Percentiles rank a stretch among this genome's conserved stretches.
These are phyloP conservation scores for Anthoscopus minutus DNA, from an alignment of 2,113 vertebrate genomes.

Conservation along the genomic window DNA sequence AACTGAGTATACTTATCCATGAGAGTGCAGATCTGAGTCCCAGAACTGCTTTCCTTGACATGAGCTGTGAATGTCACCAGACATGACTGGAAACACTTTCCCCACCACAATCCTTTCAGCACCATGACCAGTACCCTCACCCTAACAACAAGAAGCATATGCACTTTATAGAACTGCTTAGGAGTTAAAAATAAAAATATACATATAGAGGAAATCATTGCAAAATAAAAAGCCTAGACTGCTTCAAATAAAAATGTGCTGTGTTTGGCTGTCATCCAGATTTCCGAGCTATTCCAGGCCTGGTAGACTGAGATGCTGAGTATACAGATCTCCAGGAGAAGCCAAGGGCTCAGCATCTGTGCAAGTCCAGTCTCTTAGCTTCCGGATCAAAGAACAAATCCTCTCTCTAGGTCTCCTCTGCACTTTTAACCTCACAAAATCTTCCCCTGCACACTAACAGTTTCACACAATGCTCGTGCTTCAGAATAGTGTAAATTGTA, in stretches of 20 bases:
- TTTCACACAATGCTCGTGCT: background rate
- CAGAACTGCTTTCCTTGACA: background rate
- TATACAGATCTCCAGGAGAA: background rate
- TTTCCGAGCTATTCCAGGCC: constrained; percentile 2
- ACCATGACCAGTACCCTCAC: constrained; percentile 21
- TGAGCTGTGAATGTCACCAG: background rate
- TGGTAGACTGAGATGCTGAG: constrained; percentile 14
- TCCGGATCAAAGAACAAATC: constrained; percentile 36
- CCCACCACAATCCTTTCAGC: background rate
- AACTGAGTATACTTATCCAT: background rate
- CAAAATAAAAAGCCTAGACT: background rate
- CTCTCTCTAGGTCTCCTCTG: constrained; percentile 15
- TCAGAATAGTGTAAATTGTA: background rate
- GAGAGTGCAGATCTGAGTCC: background rate
- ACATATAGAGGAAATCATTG: background rate
- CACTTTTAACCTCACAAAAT: constrained; percentile 27
- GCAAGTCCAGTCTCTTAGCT: background rate
- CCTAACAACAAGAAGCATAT: fast-evolving
- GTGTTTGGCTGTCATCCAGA: constrained; percentile 27
- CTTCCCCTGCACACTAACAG: background rate
- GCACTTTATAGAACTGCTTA: background rate
- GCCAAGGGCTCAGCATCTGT: background rate
- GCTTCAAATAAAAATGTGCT: background rate
- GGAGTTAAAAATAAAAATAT: background rate
- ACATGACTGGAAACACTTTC: background rate